phyloP scores from a whole-genome alignment of 2,797 vertebrate species.

The Gymnocypris eckloni region DNA sequence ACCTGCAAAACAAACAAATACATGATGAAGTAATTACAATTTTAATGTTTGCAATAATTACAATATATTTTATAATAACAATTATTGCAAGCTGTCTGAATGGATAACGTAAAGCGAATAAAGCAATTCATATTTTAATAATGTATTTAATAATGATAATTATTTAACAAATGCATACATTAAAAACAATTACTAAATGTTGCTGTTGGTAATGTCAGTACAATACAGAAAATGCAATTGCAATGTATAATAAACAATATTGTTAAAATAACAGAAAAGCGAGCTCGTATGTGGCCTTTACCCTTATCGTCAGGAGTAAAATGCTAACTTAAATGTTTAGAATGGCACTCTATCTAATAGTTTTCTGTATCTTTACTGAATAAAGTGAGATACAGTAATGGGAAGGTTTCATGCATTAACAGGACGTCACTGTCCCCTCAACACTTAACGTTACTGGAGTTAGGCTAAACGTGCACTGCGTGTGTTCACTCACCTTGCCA shows the following conservation, averaged over 20 bases:
- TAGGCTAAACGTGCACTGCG: slow-evolving; percentile 39
- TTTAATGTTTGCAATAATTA: neutral
- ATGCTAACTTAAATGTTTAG: neutral
- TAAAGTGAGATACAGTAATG: neutral
- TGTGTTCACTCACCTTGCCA: slow-evolving; percentile 85
- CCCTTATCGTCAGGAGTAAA: neutral
- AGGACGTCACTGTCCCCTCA: neutral
- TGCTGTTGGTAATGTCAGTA: neutral
- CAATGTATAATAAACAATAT: neutral
- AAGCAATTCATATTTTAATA: neutral
- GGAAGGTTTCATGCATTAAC: neutral
- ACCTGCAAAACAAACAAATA: slow-evolving; percentile 77
- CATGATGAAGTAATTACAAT: neutral
- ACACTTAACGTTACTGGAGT: slow-evolving; percentile 38
- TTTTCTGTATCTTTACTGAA: neutral
- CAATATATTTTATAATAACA: neutral
- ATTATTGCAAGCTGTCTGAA: neutral
- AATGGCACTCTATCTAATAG: neutral
- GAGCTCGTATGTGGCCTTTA: slow-evolving; percentile 9
- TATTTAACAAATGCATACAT: neutral
- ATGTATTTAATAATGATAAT: too few species aligned
- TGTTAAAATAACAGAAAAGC: neutral
- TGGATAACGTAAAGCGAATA: neutral
- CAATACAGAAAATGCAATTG: neutral
- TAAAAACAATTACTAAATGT: neutral